Evolutionary conservation across 2,888 invertebrate species (phyloP), one percentile per base, ranked within the genome.

Genomic region (Pharmacophagus antenor): DNA sequence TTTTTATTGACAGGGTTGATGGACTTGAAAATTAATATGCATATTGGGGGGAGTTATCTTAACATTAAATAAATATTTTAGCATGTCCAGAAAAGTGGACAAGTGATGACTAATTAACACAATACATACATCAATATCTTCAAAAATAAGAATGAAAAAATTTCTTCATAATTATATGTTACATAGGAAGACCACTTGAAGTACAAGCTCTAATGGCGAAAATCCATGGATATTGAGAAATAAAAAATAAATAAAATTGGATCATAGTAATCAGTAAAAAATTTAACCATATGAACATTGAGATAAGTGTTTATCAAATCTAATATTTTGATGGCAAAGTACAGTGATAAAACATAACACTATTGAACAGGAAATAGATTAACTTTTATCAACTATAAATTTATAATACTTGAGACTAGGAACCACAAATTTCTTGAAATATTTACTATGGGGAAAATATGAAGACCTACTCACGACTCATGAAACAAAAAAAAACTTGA

Each of bases 311-410:
- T 48, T 22, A 46, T 48, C 21, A 23, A 60, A 46, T 44, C 31
- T 58, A 61, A 48, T 46, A 62, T 56, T 51, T 59, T 56, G 59
- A 53, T 31, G 53, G 37, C 50, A 58, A 27, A 61, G 55, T 57
- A 57, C 41, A 54, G 42, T 56, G 62, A 58, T 58, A 62, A 60
- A 63, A 41, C 49, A 49, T 56, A 56, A 52, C 20, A 55, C 50
- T 46, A 55, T 47, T 55, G 55, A 23, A 46, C 44, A 21, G 23
- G 57, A 64, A 60, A 59, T 52, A 61, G 64, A 65, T 63, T 64
- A 63, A 58, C 44, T 21, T 23, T 63, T 66, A 63, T 63, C 64
- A 61, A 46, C 31, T 18, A 51, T 46, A 56, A 25, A 53, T 57
- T 56, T 60, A 31, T 52, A 56, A 48, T 51, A 53, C 31, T 55